Evolutionary conservation across 2,113 vertebrate genomes (phyloP).

Genomic region (Lates calcarifer): DNA sequence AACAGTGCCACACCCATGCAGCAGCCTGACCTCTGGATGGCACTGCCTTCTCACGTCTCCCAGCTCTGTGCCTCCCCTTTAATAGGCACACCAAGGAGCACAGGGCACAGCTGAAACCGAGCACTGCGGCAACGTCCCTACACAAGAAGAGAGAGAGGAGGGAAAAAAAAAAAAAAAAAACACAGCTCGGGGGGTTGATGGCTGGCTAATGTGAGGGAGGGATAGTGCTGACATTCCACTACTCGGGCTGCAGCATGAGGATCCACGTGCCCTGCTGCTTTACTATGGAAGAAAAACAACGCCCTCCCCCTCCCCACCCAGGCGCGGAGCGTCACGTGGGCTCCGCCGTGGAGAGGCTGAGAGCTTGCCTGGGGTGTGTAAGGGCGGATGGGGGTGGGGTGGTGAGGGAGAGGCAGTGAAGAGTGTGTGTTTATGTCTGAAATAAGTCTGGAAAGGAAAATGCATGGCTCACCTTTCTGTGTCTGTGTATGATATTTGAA

Average conservation of each 20-base stretch:
- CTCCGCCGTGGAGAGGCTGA: constrained; percentile 63
- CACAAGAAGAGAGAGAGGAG: too few species aligned
- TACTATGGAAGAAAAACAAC: constrained; percentile 79
- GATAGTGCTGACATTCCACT: constrained; percentile 80
- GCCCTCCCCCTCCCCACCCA: constrained; percentile 54
- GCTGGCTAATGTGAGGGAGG: constrained; percentile 44
- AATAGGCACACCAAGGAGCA: constrained; percentile 16
- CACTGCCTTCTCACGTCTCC: constrained; percentile 51
- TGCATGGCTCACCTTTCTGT: neutral
- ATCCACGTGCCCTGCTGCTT: constrained; percentile 80
- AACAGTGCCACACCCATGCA: constrained; percentile 77
- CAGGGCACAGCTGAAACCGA: constrained; percentile 55
- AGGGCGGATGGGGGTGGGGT: constrained; percentile 41
- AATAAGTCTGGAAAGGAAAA: constrained; percentile 30
- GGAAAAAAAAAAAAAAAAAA: too few species aligned
- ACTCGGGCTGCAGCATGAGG: constrained; percentile 81
- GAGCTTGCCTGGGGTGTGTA: constrained; percentile 67
- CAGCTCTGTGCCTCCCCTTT: constrained; percentile 21
- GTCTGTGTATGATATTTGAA: neutral
- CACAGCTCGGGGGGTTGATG: constrained; percentile 50
- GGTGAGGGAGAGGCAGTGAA: constrained; percentile 16
- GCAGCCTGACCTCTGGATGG: constrained; percentile 77
- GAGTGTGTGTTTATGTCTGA: constrained; percentile 42
- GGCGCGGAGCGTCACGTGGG: constrained; percentile 68
- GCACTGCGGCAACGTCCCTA: constrained; percentile 70